Conservation (phyloP, 35 echinoderm and acorn worm genomes). For the Chiridota heheva region DNA sequence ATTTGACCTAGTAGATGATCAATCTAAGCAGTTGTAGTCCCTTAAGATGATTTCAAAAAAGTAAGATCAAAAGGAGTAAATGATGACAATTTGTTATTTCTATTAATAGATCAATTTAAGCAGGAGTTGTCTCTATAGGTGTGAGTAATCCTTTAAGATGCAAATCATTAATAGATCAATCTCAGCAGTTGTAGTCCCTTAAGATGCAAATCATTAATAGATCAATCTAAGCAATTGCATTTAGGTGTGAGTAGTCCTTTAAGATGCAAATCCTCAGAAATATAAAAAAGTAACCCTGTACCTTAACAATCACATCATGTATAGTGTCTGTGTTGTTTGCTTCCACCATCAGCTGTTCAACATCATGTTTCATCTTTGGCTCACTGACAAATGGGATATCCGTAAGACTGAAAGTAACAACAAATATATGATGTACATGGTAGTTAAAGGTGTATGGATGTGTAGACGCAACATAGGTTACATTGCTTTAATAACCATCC, state of each 20-base stretch:
- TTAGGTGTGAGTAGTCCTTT: neutral
- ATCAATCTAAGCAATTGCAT: neutral
- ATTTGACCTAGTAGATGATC: too few relatives aligned
- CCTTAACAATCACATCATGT: slow-evolving; percentile 87
- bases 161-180: too few relatives aligned
- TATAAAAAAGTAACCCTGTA: neutral
- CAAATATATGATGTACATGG: neutral
- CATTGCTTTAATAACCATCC: neutral
- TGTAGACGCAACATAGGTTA: neutral
- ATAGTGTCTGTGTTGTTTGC: slow-evolving; percentile 62
- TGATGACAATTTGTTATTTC: too few relatives aligned
- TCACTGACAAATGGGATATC: slow-evolving; percentile 73
- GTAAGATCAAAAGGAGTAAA: too few relatives aligned
- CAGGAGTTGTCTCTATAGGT: too few relatives aligned
- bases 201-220: too few relatives aligned
- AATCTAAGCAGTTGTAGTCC: too few relatives aligned
- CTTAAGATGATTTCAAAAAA: too few relatives aligned
- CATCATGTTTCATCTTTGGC: slow-evolving; percentile 37
- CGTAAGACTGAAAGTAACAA: slow-evolving; percentile 57
- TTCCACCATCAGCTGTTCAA: slow-evolving; percentile 56
- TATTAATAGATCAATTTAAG: too few relatives aligned
- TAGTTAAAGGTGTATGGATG: neutral
- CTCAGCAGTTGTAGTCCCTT: too few relatives aligned
- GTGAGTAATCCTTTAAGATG: too few relatives aligned
- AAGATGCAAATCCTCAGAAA: neutral